These are phyloP conservation scores for Neopelma chrysocephalum DNA, from an alignment of 2,797 vertebrate genomes.

Conservation along the genomic window DNA sequence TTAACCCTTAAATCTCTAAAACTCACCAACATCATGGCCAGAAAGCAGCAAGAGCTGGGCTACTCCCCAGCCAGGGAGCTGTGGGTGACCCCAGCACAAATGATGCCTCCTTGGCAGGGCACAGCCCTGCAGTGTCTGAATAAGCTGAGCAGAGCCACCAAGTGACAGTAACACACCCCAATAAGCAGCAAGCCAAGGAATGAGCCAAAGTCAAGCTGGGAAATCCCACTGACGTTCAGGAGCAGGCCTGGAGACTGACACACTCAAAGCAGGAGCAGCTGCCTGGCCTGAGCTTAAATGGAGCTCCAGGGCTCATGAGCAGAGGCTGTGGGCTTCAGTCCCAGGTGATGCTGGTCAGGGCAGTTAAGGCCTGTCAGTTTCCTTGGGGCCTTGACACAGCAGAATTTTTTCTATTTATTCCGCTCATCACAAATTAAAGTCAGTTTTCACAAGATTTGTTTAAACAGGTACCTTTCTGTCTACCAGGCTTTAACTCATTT, in stretches of 20 bases:
- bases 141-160: fast-evolving
- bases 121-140: fast-evolving
- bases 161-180: fast-evolving
- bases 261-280: fast-evolving
- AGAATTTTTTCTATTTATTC: not conserved
- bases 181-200: fast-evolving
- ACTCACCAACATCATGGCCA: not conserved
- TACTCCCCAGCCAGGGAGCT: not conserved
- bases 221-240: fast-evolving
- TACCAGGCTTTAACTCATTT: not conserved
- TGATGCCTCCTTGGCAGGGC: fast-evolving
- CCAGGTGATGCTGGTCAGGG: not conserved
- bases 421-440: not conserved
- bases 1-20: not conserved
- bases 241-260: fast-evolving
- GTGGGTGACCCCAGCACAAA: fast-evolving
- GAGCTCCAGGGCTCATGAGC: not conserved
- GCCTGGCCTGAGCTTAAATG: fast-evolving
- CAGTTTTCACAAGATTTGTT: not conserved
- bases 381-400: not conserved
- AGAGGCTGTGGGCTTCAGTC: not conserved
- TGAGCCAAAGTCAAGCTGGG: fast-evolving
- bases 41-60: not conserved
- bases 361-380: fast-evolving
- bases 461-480: not conserved